These are phyloP conservation scores for Acleris literana DNA, from an alignment of 2,888 invertebrate genomes.

Conservation along the genomic window DNA sequence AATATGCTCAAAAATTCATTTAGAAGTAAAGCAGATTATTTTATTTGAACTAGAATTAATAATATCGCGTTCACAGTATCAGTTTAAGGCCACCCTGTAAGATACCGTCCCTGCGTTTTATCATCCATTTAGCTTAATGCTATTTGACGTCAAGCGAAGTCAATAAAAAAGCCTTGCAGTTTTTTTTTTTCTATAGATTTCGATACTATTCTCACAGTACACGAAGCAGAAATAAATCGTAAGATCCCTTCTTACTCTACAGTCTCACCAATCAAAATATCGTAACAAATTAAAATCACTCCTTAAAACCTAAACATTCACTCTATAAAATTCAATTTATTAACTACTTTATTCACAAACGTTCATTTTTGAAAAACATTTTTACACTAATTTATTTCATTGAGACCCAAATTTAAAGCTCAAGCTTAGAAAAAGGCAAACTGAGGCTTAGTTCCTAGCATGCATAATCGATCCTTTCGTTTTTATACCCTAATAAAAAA, in stretches of 20 bases:
- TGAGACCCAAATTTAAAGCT: slow-evolving; percentile 57
- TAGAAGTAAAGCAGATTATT: slow-evolving; percentile 8
- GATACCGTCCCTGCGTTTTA: slow-evolving; percentile 15
- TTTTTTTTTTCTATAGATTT: slow-evolving; percentile 15
- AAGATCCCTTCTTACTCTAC: slow-evolving; percentile 16
- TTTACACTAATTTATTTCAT: slow-evolving; percentile 46
- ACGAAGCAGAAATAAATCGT: slow-evolving; percentile 12
- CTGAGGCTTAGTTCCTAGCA: slow-evolving; percentile 44
- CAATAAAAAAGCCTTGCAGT: not conserved
- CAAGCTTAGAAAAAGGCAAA: slow-evolving; percentile 48
- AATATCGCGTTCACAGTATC: slow-evolving; percentile 25
- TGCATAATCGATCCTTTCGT: slow-evolving; percentile 33
- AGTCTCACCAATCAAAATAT: slow-evolving; percentile 32
- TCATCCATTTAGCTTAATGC: slow-evolving; percentile 2
- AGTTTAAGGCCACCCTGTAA: slow-evolving; percentile 22
- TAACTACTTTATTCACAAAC: slow-evolving; percentile 45
- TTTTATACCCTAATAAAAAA: slow-evolving; percentile 41
- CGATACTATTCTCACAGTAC: slow-evolving; percentile 15
- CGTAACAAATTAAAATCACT: slow-evolving; percentile 37
- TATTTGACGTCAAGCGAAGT: slow-evolving; percentile 2
- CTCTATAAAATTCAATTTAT: slow-evolving; percentile 39
- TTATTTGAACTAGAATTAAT: slow-evolving; percentile 26
- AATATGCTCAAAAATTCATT: not conserved
- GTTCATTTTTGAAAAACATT: slow-evolving; percentile 38
- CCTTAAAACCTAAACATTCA: slow-evolving; percentile 39